Conservation (phyloP, 2,797 vertebrate species). For the Danio aesculapii region DNA sequence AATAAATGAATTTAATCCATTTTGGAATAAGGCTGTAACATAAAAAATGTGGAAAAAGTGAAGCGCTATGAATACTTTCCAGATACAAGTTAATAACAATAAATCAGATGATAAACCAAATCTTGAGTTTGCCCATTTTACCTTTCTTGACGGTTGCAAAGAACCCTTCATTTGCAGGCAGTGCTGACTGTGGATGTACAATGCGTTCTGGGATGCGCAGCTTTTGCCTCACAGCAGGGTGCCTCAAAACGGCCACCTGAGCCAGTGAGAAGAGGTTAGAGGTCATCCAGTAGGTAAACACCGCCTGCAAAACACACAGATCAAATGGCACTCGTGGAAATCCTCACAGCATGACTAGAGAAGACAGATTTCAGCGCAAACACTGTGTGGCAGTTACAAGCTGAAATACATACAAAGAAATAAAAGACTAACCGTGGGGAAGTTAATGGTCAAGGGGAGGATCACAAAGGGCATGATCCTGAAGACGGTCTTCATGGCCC, state of each 20-base stretch:
- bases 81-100: too few relatives aligned
- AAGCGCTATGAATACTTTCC: too few relatives aligned
- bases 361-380: neutral
- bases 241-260: slow-evolving; percentile 84
- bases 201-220: slow-evolving; percentile 82
- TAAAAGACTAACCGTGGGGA: slow-evolving; percentile 83
- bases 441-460: slow-evolving; percentile 87
- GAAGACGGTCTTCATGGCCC: slow-evolving; percentile 84
- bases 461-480: slow-evolving; percentile 86
- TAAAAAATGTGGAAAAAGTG: too few relatives aligned
- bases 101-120: too few relatives aligned
- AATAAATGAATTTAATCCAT: too few relatives aligned
- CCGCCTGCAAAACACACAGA: slow-evolving; percentile 74
- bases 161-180: slow-evolving; percentile 79
- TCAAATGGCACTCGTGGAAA: neutral
- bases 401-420: neutral
- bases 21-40: too few relatives aligned
- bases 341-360: neutral
- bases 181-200: slow-evolving; percentile 67
- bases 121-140: slow-evolving; percentile 47
- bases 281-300: slow-evolving; percentile 91
- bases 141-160: slow-evolving; percentile 81
- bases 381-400: neutral
- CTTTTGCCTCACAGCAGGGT: slow-evolving; percentile 76
- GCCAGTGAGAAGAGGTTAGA: slow-evolving; percentile 88